Base-by-base conservation (phyloP, 2,797 vertebrate species). In the Urophycis tenuis region DNA sequence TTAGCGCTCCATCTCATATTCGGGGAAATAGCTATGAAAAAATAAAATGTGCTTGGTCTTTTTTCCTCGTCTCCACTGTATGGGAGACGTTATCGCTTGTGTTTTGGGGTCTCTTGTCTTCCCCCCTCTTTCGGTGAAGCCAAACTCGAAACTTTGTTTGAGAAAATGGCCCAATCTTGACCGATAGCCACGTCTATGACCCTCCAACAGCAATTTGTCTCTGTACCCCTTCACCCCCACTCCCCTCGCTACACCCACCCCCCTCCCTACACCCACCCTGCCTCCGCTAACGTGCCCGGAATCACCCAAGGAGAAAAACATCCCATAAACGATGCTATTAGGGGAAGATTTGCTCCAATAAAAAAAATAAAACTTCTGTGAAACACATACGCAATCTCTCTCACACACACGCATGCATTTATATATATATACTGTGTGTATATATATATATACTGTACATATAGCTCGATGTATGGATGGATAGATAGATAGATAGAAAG, bases 161-260 rank as follows among this genome's bases (percentile, higher is more conserved):
- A 67, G 60, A 67, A 67, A 67, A 67, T 60, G 53, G 53, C 53
- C 53, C 22, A 60, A 29, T 67, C 60, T 67, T 67, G n/a, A 25
- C 2, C n/a, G n/a, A 67, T 67, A 67, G 60, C 60, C n/a, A 11
- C 25, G 10, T 67, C 60, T 64, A 29, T 14, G 60, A 67, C 60
- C 25, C 60, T 67, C 25, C 12, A 25, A 67, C 29, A 67, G 25
- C 25, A 67, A 67, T 67, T 25, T 67, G 10, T 67, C 60, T 67
- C 60, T 29, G 3, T 25, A 60, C 53, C 4, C 8, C 53, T n/a
- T 1, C 1, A 0, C 53, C 12, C 12, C 41, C 9, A 14, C 41
- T 1, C 41, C 41, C 41, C 41, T 2, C 45, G 3, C 7, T n/a
- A n/a, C n/a, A n/a, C 60, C 53, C 53, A 9, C 53, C n/a, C n/a